These are phyloP conservation scores for Zaprionus nigranus DNA, from an alignment of 1,140 invertebrate genomes.

Conservation along the genomic window DNA sequence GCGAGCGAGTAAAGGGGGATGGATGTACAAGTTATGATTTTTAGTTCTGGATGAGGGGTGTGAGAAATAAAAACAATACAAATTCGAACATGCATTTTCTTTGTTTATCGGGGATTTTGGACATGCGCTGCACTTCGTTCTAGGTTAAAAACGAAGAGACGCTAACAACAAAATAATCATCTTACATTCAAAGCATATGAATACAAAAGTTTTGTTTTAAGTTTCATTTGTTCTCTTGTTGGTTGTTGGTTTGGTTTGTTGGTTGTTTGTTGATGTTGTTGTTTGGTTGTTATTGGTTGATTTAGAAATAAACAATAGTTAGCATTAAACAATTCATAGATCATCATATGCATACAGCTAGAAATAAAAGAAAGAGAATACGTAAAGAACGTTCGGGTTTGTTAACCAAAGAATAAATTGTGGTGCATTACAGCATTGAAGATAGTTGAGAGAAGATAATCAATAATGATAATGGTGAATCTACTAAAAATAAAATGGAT, in stretches of 20 bases:
- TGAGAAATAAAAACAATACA: neutral
- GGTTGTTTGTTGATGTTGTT: slow-evolving; percentile 43
- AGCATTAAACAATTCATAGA: slow-evolving; percentile 76
- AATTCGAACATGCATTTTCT: slow-evolving; percentile 36
- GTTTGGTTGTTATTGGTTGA: slow-evolving; percentile 49
- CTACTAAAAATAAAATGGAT: neutral
- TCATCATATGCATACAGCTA: slow-evolving; percentile 79
- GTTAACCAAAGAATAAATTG: slow-evolving; percentile 36
- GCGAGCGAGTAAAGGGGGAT: neutral
- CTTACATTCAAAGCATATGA: slow-evolving; percentile 66
- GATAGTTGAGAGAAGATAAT: neutral
- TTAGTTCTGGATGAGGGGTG: slow-evolving; percentile 21
- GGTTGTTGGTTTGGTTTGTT: slow-evolving; percentile 34
- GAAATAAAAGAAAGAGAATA: slow-evolving; percentile 79
- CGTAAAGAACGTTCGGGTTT: slow-evolving; percentile 53
- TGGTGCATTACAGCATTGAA: neutral
- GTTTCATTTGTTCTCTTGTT: slow-evolving; percentile 59
- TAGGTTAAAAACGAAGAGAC: slow-evolving; percentile 24
- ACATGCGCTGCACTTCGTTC: slow-evolving; percentile 11
- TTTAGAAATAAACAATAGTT: slow-evolving; percentile 73
- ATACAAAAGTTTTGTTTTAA: slow-evolving; percentile 40
- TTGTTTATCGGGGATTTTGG: neutral
- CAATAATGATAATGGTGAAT: neutral
- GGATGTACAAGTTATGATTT: slow-evolving; percentile 4
- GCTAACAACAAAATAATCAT: slow-evolving; percentile 40